Evolutionary conservation across 2,888 invertebrate species (phyloP), one percentile per base, ranked within the genome.

Genomic region (Nemotelus pantherinus): DNA sequence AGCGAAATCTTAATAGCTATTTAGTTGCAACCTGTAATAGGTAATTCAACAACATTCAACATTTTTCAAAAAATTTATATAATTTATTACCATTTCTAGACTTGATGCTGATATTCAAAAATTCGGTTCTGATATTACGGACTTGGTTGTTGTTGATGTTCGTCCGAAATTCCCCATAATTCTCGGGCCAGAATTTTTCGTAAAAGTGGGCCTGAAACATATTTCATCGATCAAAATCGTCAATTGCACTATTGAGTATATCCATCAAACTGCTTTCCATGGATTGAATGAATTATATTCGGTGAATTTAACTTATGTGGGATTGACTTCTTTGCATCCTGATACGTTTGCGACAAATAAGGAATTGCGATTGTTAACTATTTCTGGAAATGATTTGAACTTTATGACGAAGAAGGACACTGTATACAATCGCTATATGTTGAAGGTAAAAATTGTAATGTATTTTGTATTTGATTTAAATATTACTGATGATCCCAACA

Each of bases 261-360:
- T 94, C 81, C 91, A 91, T 81, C 90, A 90, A 41, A 91, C 89
- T 68, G 93, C 94, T 0, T 94, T 95, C 88, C 89, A 90, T 79
- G 92, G 91, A 3, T 88, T 94, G 74, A 88, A 90, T 41, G 90
- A 91, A 80, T 87, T 95, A 47, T 92, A 91, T 81, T 89, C 92
- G 41, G 90, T 94, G 0, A 91, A 93, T 82, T 88, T 95, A 78
- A 91, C 92, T 2, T 91, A 92, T 83, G 92, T 92, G 78, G 91
- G 90, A 77, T 88, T 94, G 44, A 90, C 90, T 78, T 88, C 89
- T 77, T 88, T 94, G 70, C 91, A 93, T 81, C 91, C 92, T 0
- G 91, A 93, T 82, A 91, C 92, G 2, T 94, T 94, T 85, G 89
- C 90, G 47, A 89, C 88, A 79, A 93, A 92, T 83, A 90, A 89